These are phyloP conservation scores for Cheirogaleus major DNA, from an alignment of 2,797 vertebrate genomes.

Conservation along the genomic window DNA sequence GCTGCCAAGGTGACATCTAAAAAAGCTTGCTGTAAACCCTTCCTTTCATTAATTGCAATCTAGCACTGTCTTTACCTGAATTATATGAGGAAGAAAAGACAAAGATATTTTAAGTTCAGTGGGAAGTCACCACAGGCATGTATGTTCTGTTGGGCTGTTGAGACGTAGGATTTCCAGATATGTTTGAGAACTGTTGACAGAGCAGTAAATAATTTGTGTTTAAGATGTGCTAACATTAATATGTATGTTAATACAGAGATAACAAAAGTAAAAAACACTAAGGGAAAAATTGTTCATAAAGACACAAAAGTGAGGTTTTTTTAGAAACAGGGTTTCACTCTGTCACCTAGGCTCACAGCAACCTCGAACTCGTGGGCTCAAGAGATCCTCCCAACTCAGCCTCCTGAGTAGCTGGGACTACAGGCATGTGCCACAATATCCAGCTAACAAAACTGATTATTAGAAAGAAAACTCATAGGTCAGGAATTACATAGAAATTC, in stretches of 20 bases:
- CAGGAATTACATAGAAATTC: conserved; percentile 2
- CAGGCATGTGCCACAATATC: neutral
- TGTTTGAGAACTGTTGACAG: neutral
- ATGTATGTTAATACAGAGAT: conserved; percentile 24
- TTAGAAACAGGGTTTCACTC: neutral
- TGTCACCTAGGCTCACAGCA: neutral
- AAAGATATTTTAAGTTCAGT: conserved; percentile 41
- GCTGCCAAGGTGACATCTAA: neutral
- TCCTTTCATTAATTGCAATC: conserved; percentile 11
- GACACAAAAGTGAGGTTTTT: neutral
- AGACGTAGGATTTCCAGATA: neutral
- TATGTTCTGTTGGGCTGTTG: conserved; percentile 21
- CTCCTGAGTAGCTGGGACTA: neutral
- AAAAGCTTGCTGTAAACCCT: neutral
- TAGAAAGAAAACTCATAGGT: conserved; percentile 19
- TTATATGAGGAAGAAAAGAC: conserved; percentile 29
- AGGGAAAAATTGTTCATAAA: neutral
- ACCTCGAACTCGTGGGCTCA: neutral
- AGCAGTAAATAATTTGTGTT: neutral
- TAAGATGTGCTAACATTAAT: conserved; percentile 8
- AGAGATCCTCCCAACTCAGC: neutral
- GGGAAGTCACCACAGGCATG: neutral
- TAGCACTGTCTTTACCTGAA: conserved; percentile 19
- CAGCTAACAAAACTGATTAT: neutral
- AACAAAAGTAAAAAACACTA: neutral